Base-by-base conservation (phyloP, 2,797 vertebrate genomes). In the Morelia viridis region DNA sequence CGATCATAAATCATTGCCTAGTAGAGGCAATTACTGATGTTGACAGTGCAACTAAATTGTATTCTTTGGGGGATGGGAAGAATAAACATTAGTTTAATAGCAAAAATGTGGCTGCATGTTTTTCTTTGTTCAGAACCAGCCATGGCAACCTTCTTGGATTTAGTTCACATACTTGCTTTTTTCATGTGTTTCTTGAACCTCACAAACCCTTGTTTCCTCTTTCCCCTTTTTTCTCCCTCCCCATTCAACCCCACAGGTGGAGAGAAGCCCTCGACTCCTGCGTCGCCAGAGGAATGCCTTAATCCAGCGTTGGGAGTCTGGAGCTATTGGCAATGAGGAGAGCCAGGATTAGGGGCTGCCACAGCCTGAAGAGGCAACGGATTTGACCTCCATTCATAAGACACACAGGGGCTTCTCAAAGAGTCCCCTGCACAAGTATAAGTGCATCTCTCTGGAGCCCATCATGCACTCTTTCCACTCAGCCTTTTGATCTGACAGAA, bases 291-390 rank as follows among this genome's bases (percentile, higher is more conserved):
- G 95, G 87, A 93, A 96, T 90, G 90, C 96, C 89, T 97, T 98
- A 89, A 97, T 97, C 96, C 97, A 97, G 31, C 97, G 97, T 92
- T 98, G 98, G 98, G 98, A 98, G 94, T 96, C 97, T 0, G 98
- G 98, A 62, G 94, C 94, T 60, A 95, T 97, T 95, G 97, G 96
- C 60, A 94, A 96, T 24, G 93, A 95, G 93, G 92, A 60, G 64
- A 71, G 19, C 89, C 87, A 86, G 13, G 93, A 94, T 62, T 94
- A 92, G 62, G 17, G 76, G 35, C 35, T 13, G 8, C 13, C 46
- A 17, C 22, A 60, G 89, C 62, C 91, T 92, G 71, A 56, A 93
- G 31, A 84, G 58, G 50, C 46, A 58, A n/a, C 35, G 41, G 31
- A 71, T 71, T 17, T 11, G 22, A n/a, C 41, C 68, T 88, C 24